Percentiles rank a stretch among this genome's conserved stretches.
phyloP scores from a whole-genome alignment of 2,797 vertebrate genomes.

The Ceryle rudis region DNA sequence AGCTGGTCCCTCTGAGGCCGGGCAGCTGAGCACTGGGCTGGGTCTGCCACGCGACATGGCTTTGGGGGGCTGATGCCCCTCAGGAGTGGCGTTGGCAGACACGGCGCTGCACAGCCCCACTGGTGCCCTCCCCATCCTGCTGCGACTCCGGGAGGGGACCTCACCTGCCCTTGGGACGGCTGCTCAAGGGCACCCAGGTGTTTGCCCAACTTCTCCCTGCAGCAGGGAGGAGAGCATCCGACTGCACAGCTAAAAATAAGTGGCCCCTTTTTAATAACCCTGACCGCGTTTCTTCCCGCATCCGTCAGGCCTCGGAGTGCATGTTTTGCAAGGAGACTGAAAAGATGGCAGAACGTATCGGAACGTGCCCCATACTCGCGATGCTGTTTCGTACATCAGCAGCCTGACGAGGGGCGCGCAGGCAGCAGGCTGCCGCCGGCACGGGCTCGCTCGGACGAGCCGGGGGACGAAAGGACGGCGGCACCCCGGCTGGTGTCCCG shows the following conservation, averaged over 20 bases:
- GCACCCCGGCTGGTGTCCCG: not conserved
- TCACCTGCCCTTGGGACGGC: constrained; percentile 21
- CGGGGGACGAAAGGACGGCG: not conserved
- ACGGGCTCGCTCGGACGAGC: not conserved
- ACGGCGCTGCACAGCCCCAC: not conserved
- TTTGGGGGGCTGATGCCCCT: not conserved
- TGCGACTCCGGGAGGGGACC: fast-evolving
- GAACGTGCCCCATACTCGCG: not conserved
- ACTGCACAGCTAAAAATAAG: constrained; percentile 38
- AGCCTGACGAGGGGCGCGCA: not conserved
- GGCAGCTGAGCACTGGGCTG: not conserved
- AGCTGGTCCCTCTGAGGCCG: not conserved
- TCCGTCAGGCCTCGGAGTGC: not conserved
- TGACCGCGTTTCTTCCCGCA: not conserved
- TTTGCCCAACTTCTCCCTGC: not conserved
- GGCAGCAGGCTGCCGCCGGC: not conserved
- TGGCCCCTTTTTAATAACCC: constrained; percentile 23
- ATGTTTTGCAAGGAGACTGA: not conserved
- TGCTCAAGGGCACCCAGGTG: constrained; percentile 59
- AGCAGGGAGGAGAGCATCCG: not conserved
- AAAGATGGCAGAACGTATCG: not conserved
- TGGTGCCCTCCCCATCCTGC: not conserved
- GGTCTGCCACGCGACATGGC: not conserved
- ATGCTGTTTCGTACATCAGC: not conserved
- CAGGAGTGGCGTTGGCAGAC: not conserved